These are phyloP conservation scores for Stegostoma tigrinum DNA, from an alignment of 2,113 vertebrate species.

Conservation along the genomic window DNA sequence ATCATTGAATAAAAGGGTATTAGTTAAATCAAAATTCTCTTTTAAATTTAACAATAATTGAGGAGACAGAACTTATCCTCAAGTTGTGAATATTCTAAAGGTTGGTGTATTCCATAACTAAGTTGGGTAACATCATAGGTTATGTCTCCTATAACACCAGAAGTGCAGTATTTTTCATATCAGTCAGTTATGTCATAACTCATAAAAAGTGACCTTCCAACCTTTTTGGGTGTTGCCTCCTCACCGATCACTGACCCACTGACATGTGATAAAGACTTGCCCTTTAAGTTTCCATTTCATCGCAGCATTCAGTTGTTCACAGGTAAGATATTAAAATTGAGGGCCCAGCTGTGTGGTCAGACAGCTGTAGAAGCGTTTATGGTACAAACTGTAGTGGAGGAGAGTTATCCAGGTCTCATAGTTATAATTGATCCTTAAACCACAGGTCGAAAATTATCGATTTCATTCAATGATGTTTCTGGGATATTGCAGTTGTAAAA, in stretches of 20 bases:
- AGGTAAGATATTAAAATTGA: neutral
- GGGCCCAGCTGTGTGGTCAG: neutral
- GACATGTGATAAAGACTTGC: too few species aligned
- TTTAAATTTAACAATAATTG: neutral
- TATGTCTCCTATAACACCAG: neutral
- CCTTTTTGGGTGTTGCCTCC: too few species aligned
- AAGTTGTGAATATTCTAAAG: neutral
- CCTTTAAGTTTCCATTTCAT: too few species aligned
- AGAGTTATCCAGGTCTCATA: neutral
- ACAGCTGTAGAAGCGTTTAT: neutral
- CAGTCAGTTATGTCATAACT: too few species aligned
- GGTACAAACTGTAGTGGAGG: neutral
- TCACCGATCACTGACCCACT: too few species aligned
- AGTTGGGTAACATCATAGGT: neutral
- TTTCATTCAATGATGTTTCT: neutral
- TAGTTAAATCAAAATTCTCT: neutral
- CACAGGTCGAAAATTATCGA: neutral
- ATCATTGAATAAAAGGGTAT: neutral
- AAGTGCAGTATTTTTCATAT: too few species aligned
- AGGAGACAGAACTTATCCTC: neutral
- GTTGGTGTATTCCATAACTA: neutral
- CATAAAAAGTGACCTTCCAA: too few species aligned
- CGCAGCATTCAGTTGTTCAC: too few species aligned
- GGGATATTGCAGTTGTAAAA: neutral
- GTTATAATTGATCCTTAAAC: neutral